A percentile compares a stretch with the other conserved stretches of the same genome.
These are phyloP conservation scores for Sussaba pulchella DNA, from an alignment of 2,888 invertebrate species.

Conservation along the genomic window DNA sequence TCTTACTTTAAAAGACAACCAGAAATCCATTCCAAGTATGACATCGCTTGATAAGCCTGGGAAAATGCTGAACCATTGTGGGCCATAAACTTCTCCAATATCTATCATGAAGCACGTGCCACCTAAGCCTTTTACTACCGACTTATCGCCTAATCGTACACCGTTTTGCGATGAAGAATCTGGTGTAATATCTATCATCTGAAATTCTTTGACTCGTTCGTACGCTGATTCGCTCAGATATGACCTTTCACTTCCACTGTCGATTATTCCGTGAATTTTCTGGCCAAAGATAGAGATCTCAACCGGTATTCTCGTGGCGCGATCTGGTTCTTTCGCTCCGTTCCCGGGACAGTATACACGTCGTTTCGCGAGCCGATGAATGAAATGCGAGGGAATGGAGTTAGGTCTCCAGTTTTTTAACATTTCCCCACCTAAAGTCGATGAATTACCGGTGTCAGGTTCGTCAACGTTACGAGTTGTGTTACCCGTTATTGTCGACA, in stretches of 20 bases:
- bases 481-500: too few relatives aligned
- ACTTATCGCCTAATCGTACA: constrained; percentile 36
- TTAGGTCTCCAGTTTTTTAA: not conserved
- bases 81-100: constrained; percentile 49
- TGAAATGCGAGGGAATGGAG: not conserved
- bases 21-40: constrained; percentile 57
- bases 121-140: constrained; percentile 25
- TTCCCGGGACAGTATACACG: constrained; percentile 1
- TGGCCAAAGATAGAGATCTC: constrained; percentile 45
- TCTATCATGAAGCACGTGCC: constrained; percentile 47
- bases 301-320: constrained; percentile 33
- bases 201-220: constrained; percentile 11
- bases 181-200: constrained; percentile 21
- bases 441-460: too few relatives aligned
- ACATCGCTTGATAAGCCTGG: constrained; percentile 33
- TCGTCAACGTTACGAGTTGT: too few relatives aligned
- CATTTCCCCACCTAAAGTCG: too few relatives aligned
- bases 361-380: not conserved
- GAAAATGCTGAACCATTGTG: constrained; percentile 56
- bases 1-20: constrained; percentile 36
- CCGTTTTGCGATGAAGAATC: constrained; percentile 33
- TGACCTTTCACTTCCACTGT: constrained; percentile 39
- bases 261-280: constrained; percentile 44
- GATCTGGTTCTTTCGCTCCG: constrained; percentile 42
- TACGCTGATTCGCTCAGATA: constrained; percentile 25